A percentile compares a stretch with the other conserved stretches of the same genome.
These are phyloP conservation scores for Montifringilla adamsi DNA, from an alignment of 2,113 vertebrate genomes.

Conservation along the genomic window DNA sequence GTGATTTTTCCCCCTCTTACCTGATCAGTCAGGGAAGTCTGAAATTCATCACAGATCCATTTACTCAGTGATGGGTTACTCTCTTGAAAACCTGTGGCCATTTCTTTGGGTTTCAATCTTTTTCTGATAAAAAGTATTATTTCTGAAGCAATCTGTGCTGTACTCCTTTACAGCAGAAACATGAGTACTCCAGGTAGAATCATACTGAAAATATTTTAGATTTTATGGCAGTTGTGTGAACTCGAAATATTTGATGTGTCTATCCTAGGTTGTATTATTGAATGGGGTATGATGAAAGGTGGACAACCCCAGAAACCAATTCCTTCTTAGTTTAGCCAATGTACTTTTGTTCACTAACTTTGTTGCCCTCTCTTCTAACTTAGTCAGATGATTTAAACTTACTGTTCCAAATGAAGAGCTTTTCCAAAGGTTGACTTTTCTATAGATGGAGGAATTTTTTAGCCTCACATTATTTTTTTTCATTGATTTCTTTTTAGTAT, in stretches of 20 bases:
- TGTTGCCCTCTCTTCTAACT: neutral
- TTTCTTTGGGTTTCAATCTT: neutral
- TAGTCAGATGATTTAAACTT: neutral
- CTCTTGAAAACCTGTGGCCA: neutral
- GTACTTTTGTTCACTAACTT: neutral
- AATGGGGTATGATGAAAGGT: neutral
- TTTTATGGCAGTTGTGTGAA: neutral
- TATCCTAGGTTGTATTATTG: neutral
- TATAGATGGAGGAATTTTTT: neutral
- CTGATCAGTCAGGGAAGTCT: neutral
- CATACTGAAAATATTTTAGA: neutral
- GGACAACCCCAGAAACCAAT: neutral
- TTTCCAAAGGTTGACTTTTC: neutral
- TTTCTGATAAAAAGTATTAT: neutral
- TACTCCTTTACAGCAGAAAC: neutral
- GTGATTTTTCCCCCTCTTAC: neutral
- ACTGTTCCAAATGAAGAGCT: neutral
- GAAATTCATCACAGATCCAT: neutral
- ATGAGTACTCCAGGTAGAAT: neutral
- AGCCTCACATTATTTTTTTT: neutral
- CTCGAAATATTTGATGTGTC: neutral
- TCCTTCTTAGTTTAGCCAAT: neutral
- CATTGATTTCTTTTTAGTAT: neutral
- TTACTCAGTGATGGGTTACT: neutral
- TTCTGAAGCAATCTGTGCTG: neutral